Evolutionary conservation across 1,140 invertebrate species (phyloP), one percentile per base, ranked within the genome.

Genomic region (Bombus vancouverensis): DNA sequence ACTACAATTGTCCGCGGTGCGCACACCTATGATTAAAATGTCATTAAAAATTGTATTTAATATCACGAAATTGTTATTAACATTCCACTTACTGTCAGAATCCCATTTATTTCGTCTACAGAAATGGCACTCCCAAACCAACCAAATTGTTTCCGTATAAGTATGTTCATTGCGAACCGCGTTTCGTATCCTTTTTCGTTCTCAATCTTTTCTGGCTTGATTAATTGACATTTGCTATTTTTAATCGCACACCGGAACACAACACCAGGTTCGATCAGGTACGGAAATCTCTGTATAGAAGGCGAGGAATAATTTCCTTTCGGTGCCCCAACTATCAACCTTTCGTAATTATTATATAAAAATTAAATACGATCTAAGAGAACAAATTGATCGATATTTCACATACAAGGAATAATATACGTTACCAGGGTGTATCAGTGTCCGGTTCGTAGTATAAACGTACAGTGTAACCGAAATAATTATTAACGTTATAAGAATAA

Each of bases 381-480:
- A 65, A 44, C 6, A 13, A 25, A 66, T 25, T 57, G 34, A 34
- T 42, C 15, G 34, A 83, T 39, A 12, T 37, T 66, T 75, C 1
- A 80, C 39, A 10, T 15, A 53, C 0, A 70, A 70, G 13, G 83
- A 72, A 73, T 18, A 22, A 5, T 53, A 53, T 53, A 59, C 42
- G 57, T 81, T 81, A 87, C 85, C 75, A 88, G 3, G 85, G 85
- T 79, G 57, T 57, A 88, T 81, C 78, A 13, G 80, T 44, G 32
- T 77, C 34, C 42, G 73, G 62, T 4, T 87, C 74, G 47, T 57
- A 72, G 53, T 90, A 83, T 15, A 93, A 76, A 62, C 91, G 71
- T 8, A 93, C 89, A 13, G 88, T 89, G 32, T 92, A 94, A 18
- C 93, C 93, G 53, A 94, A 93, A 70, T 92, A 93, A 87, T 70